These are phyloP conservation scores for Argynnis bischoffii DNA, from an alignment of 2,888 invertebrate genomes.

Conservation along the genomic window DNA sequence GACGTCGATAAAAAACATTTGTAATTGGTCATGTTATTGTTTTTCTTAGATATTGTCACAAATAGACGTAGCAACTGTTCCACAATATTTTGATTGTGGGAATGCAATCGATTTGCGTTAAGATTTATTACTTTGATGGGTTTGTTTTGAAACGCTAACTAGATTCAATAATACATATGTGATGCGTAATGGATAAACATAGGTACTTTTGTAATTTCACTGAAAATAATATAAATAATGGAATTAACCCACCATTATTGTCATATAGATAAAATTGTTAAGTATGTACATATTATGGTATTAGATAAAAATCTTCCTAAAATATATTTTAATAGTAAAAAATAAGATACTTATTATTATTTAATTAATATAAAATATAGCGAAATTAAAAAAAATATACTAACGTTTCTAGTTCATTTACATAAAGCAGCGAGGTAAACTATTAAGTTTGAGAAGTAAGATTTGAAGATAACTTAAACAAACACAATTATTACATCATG, in stretches of 20 bases:
- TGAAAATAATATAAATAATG: background rate
- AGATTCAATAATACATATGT: constrained; percentile 25
- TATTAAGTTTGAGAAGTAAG: background rate
- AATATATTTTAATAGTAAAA: too few relatives aligned
- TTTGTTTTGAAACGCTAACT: constrained; percentile 36
- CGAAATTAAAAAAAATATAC: too few relatives aligned
- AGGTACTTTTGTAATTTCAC: background rate
- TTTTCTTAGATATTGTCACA: constrained; percentile 18
- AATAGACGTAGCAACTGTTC: constrained; percentile 33
- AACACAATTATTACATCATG: constrained; percentile 32
- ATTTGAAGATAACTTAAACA: constrained; percentile 1
- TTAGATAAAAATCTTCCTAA: too few relatives aligned
- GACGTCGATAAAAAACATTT: constrained; percentile 21
- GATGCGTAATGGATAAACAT: background rate
- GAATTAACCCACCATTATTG: too few relatives aligned
- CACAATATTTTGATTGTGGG: constrained; percentile 37
- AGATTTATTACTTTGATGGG: constrained; percentile 28
- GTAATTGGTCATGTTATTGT: constrained; percentile 12
- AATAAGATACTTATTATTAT: too few relatives aligned
- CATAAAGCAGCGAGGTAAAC: too few relatives aligned
- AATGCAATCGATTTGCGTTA: constrained; percentile 25
- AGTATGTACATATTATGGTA: too few relatives aligned
- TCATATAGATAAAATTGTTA: too few relatives aligned
- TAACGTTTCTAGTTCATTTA: too few relatives aligned
- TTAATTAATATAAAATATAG: too few relatives aligned